Conservation (phyloP, 2,113 vertebrate species). For the Notarius lentiginosus region DNA sequence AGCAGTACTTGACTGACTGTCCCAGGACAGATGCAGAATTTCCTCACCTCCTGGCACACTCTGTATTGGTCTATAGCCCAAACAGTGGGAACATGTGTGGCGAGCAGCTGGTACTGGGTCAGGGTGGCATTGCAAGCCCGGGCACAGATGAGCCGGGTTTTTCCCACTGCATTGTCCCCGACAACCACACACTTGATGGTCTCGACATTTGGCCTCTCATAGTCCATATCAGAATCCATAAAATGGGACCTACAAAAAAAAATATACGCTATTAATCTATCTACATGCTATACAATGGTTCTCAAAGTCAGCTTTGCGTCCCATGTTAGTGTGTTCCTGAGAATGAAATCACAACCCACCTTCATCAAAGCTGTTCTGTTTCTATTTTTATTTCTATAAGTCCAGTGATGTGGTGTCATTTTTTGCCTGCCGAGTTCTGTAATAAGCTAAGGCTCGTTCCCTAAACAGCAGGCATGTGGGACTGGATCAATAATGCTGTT, state of each 20-base stretch:
- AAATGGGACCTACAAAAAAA: conserved; percentile 69
- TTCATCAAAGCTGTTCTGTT: background rate
- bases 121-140: conserved; percentile 88
- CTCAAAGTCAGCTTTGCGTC: background rate
- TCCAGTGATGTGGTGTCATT: background rate
- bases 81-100: conserved; percentile 87
- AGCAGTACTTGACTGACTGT: background rate
- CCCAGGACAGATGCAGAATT: background rate
- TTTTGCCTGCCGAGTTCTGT: background rate
- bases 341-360: background rate
- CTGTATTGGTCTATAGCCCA: conserved; percentile 82
- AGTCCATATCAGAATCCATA: conserved; percentile 89
- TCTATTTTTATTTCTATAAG: background rate
- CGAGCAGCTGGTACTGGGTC: conserved; percentile 89
- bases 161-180: conserved; percentile 88
- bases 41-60: conserved; percentile 80
- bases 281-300: background rate
- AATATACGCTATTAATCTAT: background rate
- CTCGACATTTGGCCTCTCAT: conserved; percentile 90
- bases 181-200: conserved; percentile 92
- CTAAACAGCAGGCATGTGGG: background rate
- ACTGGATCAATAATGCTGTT: conserved; percentile 26
- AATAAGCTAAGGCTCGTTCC: background rate
- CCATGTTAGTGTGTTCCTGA: too few relatives aligned
- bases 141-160: conserved; percentile 87